Evolutionary conservation across 1,140 invertebrate genomes (phyloP).

Genomic region (Campoletis sonorensis): DNA sequence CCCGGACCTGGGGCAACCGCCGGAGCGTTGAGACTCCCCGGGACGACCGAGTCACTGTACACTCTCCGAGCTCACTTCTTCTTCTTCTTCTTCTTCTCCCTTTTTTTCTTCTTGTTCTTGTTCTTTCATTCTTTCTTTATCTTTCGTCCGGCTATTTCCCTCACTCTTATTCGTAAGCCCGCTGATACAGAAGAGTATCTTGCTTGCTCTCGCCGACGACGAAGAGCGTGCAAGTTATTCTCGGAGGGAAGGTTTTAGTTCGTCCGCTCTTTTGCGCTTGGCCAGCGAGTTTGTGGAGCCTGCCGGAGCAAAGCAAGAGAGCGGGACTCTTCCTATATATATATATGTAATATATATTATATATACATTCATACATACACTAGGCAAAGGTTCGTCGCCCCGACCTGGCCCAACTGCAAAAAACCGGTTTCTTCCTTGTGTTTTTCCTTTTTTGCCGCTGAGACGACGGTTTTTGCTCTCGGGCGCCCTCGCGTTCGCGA

Average conservation of each 20-base stretch:
- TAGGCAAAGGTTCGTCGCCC: constrained; percentile 75
- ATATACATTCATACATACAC: constrained; percentile 6
- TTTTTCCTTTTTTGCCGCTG: constrained; percentile 70
- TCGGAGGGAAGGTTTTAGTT: constrained; percentile 71
- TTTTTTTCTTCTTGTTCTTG: background rate
- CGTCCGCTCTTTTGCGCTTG: constrained; percentile 30
- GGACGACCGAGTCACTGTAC: constrained; percentile 26
- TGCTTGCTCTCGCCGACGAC: constrained; percentile 38
- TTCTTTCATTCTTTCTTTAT: constrained; percentile 45
- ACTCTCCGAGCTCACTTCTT: constrained; percentile 13
- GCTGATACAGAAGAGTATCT: constrained; percentile 28
- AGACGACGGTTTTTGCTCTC: constrained; percentile 52
- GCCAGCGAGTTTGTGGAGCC: constrained; percentile 47
- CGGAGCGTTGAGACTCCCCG: constrained; percentile 60
- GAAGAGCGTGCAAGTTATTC: constrained; percentile 75
- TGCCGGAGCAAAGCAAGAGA: constrained; percentile 55
- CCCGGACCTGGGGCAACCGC: constrained; percentile 73
- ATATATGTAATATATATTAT: no score
- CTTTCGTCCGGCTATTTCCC: constrained; percentile 30
- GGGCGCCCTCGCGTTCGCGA: background rate
- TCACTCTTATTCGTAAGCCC: constrained; percentile 35
- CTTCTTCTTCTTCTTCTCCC: constrained; percentile 16
- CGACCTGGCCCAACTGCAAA: constrained; percentile 78
- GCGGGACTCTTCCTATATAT: background rate
- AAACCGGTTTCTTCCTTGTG: constrained; percentile 76